These are phyloP conservation scores for Ostrea edulis DNA, from an alignment of 1,140 invertebrate species.

Conservation along the genomic window DNA sequence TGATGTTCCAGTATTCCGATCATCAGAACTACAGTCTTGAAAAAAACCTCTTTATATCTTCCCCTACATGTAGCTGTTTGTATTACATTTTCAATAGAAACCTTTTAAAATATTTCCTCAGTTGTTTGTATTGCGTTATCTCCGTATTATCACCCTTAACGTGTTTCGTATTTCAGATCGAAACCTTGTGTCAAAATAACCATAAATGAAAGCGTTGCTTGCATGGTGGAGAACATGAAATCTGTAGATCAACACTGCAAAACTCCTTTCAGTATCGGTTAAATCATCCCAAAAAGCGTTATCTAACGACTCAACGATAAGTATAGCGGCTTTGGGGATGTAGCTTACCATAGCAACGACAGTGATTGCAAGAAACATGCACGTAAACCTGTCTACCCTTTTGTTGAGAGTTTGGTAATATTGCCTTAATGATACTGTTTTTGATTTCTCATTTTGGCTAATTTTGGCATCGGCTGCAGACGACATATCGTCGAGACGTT, in stretches of 20 bases:
- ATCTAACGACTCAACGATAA: neutral
- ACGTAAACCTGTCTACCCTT: neutral
- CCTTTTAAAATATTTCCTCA: too few relatives aligned
- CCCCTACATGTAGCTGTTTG: too few relatives aligned
- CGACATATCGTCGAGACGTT: neutral
- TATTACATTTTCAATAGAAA: too few relatives aligned
- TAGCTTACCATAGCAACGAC: neutral
- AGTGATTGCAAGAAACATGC: neutral
- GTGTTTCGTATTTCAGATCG: neutral
- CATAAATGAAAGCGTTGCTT: neutral
- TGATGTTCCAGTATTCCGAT: too few relatives aligned
- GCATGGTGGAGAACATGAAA: slow-evolving; percentile 10
- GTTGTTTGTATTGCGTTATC: too few relatives aligned
- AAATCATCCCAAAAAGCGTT: neutral
- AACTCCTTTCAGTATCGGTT: neutral
- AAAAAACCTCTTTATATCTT: too few relatives aligned
- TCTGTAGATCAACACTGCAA: slow-evolving; percentile 8
- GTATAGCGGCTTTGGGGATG: neutral
- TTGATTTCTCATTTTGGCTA: neutral
- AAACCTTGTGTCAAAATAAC: neutral
- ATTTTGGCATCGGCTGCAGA: neutral
- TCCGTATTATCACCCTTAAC: neutral
- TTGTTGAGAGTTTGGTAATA: neutral
- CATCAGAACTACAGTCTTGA: too few relatives aligned
- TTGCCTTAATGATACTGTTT: neutral